phyloP scores from a whole-genome alignment of 2,113 vertebrate species.

The Trogon surrucura region DNA sequence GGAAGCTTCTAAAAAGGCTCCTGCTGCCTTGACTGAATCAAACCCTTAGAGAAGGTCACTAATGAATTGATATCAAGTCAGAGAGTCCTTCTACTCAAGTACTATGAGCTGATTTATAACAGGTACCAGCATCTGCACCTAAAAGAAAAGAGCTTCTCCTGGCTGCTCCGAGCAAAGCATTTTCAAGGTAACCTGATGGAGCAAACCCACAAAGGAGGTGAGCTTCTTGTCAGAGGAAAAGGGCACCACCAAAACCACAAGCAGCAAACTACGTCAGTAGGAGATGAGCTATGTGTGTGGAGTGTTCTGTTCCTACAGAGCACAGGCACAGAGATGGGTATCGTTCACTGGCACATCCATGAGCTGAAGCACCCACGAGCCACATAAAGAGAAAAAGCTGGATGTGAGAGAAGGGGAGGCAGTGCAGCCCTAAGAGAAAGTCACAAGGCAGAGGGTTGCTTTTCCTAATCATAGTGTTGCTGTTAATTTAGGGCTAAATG shows the following conservation, averaged over 20 bases:
- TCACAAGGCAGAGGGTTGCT: background rate
- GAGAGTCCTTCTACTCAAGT: background rate
- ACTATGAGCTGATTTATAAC: rapidly evolving
- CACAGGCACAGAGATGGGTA: background rate
- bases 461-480: background rate
- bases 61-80: background rate
- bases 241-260: background rate
- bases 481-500: background rate
- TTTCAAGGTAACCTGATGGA: background rate
- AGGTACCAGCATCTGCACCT: background rate
- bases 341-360: background rate
- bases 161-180: background rate
- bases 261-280: background rate
- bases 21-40: background rate
- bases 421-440: background rate
- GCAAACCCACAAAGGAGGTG: rapidly evolving
- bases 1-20: background rate
- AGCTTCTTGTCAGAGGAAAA: background rate
- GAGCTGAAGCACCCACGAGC: background rate
- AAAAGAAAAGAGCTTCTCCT: background rate
- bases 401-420: background rate
- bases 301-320: background rate
- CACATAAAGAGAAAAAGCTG: background rate
- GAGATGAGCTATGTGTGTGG: background rate
- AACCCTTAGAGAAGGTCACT: background rate